Conservation (phyloP, 1,140 invertebrate genomes). For the Aricia agestis region DNA sequence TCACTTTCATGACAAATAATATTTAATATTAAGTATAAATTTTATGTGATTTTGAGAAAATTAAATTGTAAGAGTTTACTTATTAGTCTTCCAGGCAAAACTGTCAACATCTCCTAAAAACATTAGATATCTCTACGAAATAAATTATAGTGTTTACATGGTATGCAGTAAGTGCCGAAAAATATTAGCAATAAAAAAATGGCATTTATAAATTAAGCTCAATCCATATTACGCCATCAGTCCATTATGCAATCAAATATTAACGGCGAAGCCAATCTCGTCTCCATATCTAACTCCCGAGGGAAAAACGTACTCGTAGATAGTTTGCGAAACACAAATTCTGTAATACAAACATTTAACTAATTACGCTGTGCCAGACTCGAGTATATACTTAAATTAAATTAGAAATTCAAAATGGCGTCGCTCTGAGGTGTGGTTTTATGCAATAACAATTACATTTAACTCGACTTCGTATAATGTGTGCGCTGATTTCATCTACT, state of each 20-base stretch:
- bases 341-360: constrained; percentile 13
- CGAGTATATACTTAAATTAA: not conserved
- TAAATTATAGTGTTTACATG: too few species aligned
- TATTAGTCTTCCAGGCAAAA: too few species aligned
- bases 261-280: constrained; percentile 15
- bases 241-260: not conserved
- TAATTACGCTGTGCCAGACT: not conserved
- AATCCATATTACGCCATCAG: not conserved
- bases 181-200: not conserved
- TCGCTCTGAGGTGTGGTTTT: constrained; percentile 9
- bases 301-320: constrained; percentile 13
- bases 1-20: too few species aligned
- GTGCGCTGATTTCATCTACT: not conserved
- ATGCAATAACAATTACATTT: constrained; percentile 16
- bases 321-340: constrained; percentile 15
- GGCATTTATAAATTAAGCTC: not conserved
- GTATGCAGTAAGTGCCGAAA: not conserved
- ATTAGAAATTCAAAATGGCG: constrained; percentile 15
- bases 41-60: too few species aligned
- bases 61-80: too few species aligned
- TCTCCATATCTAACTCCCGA: not conserved
- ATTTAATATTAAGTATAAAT: too few species aligned
- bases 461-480: not conserved
- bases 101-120: too few species aligned
- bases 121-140: too few species aligned